These are phyloP conservation scores for Micronisus gabar DNA, from an alignment of 2,113 vertebrate species.

Conservation along the genomic window DNA sequence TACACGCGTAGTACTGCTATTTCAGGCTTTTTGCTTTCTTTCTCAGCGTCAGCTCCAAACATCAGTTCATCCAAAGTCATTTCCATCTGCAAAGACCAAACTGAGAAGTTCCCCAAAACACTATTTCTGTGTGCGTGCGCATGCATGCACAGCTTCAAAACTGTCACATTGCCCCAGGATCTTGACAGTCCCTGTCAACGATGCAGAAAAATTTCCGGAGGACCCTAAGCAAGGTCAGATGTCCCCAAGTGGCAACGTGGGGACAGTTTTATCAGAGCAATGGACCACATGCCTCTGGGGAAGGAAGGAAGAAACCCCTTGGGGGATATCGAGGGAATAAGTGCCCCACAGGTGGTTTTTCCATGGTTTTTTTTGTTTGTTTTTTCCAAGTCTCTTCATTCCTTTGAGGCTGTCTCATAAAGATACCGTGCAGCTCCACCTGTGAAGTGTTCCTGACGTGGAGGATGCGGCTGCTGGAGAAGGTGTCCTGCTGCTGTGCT, in stretches of 20 bases:
- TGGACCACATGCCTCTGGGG: not conserved
- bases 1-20: accelerated
- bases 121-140: too few species aligned
- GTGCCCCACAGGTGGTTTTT: not conserved
- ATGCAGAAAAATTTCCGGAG: not conserved
- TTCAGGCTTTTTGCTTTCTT: not conserved
- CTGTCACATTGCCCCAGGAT: not conserved
- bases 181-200: not conserved
- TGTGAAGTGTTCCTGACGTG: accelerated
- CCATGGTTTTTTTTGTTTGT: too few species aligned
- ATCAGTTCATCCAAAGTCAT: not conserved
- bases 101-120: not conserved
- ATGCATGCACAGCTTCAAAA: not conserved
- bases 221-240: not conserved
- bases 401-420: not conserved
- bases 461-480: not conserved
- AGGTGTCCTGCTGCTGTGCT: not conserved
- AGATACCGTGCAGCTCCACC: not conserved
- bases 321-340: not conserved
- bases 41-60: not conserved
- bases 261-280: not conserved
- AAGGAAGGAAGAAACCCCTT: not conserved
- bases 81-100: not conserved
- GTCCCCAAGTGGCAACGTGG: accelerated
- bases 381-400: not conserved